Evolutionary conservation across 2,888 invertebrate species (phyloP), one percentile per base, ranked within the genome.

Genomic region (Rhagium mordax): DNA sequence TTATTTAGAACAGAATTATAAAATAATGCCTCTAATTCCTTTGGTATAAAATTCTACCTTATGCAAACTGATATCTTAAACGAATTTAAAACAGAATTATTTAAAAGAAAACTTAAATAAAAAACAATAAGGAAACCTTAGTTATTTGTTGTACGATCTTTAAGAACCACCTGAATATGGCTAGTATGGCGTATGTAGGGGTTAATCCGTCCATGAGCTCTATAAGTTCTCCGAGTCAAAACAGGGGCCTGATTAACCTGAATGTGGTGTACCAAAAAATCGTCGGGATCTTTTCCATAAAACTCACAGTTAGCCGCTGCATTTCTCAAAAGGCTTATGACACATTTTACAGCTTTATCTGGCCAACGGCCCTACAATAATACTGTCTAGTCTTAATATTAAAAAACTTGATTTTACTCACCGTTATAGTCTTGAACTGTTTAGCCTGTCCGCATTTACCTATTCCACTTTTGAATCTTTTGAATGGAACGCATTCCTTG

Each of bases 201-300:
- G 83, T 95, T 95, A 83, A 96, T 95, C 81, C 95, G 90, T 84
- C 95, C 95, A 86, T 96, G 95, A 82, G 95, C 95, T 87, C 95
- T 90, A 89, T 95, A 96, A 0, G 95, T 96, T 83, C 95, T 90
- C 83, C 95, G 90, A 79, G 95, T 91, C 87, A 95, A 91, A 83
- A 94, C 93, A 24, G 94, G 94, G 48, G 95, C 95, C 75, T 93
- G 90, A 85, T 95, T 95, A 0, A 94, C 94, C 88, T 94, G 93
- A 84, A 95, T 94, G 87, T 95, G 95, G 81, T 94, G 93, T 82
- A 96, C 92, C n/a, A 93, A 92, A 74, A 95, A 89, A 79, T 94
- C 92, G 83, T 95, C 94, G 47, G 92, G 92, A 86, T 95, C 95
- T 66, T 95, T 88, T 71, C 94, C 94, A 86, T 91, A 93, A 85